phyloP scores from a whole-genome alignment of 1,140 invertebrate genomes.

The Ostrea edulis region DNA sequence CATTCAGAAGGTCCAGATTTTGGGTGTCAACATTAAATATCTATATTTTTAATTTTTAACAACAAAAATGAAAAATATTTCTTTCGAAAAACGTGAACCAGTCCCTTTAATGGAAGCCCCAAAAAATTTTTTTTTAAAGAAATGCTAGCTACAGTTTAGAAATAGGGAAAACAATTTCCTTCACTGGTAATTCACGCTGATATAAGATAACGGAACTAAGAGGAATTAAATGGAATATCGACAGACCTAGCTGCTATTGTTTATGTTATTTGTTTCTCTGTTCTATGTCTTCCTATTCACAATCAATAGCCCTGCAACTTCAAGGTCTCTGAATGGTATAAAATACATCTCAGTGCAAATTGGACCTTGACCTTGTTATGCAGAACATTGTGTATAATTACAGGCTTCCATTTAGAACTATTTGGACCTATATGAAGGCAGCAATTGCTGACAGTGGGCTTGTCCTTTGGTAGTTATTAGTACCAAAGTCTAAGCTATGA shows the following conservation, averaged over 20 bases:
- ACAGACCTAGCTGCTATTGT: background rate
- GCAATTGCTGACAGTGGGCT: background rate
- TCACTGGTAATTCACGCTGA: background rate
- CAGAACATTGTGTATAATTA: too few relatives aligned
- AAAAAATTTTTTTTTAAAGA: too few relatives aligned
- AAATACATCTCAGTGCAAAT: too few relatives aligned
- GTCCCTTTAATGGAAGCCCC: too few relatives aligned
- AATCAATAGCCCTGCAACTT: background rate
- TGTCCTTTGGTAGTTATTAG: background rate
- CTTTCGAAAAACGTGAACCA: too few relatives aligned
- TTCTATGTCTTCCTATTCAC: background rate
- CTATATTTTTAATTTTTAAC: too few relatives aligned
- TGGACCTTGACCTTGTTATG: too few relatives aligned
- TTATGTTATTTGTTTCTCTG: background rate
- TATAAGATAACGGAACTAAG: background rate
- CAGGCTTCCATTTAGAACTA: too few relatives aligned
- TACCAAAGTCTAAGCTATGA: background rate
- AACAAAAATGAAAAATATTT: too few relatives aligned
- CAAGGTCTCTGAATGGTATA: background rate
- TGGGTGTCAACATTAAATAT: too few relatives aligned
- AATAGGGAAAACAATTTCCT: background rate
- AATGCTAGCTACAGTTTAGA: background rate
- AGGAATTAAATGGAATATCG: slow-evolving; percentile 6
- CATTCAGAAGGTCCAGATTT: too few relatives aligned
- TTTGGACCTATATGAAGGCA: background rate